Base-by-base conservation (phyloP, 1,140 invertebrate genomes). In the Epicauta chinensis region DNA sequence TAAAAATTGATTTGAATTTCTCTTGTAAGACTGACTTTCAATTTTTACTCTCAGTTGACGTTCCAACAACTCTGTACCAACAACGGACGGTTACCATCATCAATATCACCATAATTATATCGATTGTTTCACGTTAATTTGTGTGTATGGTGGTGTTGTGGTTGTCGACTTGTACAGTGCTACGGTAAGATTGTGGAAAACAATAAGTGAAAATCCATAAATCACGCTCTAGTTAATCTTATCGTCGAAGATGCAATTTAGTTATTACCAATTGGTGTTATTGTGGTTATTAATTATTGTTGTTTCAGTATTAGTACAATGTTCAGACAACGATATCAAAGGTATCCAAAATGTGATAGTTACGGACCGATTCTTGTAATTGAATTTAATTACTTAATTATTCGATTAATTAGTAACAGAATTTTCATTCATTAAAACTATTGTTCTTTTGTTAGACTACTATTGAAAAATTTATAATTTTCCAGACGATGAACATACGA, bases 1-100 rank as follows among this genome's bases (percentile, higher is more conserved):
- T 62, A 62, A 62, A 62, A 63, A 60, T 58, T 53, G 42, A 59
- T 56, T 58, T 55, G 60, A 64, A 64, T 64, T 64, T 64, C 62
- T 64, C 62, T 58, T 23, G 57, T 47, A 46, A 58, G 31, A 29
- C 47, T 46, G 59, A 47, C 55, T 56, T 41, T 51, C 41, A 36
- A 55, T 54, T 64, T 60, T 64, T 60, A 64, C 60, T 64, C 49
- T 63, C 59, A 57, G 56, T 61, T 56, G 51, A 17, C 38, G 39
- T 54, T 50, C n/a, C n/a, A n/a, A n/a, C 51, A 54, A 32, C 52
- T 40, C 35, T 32, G 23, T 23, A 23, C 23, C 23, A 23, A 23
- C n/a, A n/a, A n/a, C n/a, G n/a, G n/a, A n/a, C 23, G 23, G 23
- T 23, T 23, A 23, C 23, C 23, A 23, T 23, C 23, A 23, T 3